Evolutionary conservation across 2,113 vertebrate genomes (phyloP).

Genomic region (Stegastes partitus): DNA sequence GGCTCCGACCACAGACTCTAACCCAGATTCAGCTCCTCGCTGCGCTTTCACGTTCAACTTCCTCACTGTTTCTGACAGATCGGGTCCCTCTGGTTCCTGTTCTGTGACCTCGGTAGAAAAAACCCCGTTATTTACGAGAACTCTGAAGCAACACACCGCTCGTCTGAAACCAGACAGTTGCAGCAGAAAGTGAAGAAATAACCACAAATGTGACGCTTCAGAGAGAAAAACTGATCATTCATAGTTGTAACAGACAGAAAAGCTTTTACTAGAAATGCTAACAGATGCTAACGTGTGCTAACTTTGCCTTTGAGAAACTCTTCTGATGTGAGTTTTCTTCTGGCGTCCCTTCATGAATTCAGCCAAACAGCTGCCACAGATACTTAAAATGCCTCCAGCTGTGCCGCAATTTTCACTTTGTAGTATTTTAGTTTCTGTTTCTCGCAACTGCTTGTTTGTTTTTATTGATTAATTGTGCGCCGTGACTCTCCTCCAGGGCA

Average conservation of each 20-base stretch:
- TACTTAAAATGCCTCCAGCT: not conserved
- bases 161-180: constrained; percentile 12
- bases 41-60: constrained; percentile 12
- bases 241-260: not conserved
- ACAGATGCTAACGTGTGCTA: not conserved
- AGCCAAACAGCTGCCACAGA: not conserved
- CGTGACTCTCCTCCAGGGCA: too few species aligned
- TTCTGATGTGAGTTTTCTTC: too few species aligned
- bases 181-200: not conserved
- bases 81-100: not conserved
- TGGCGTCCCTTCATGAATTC: too few species aligned
- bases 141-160: constrained; percentile 4
- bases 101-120: not conserved
- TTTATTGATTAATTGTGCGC: not conserved
- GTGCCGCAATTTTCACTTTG: not conserved
- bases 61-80: not conserved
- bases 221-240: not conserved
- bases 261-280: not conserved
- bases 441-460: not conserved
- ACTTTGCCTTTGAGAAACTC: not conserved
- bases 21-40: constrained; percentile 40
- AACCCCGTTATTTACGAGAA: not conserved
- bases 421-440: not conserved
- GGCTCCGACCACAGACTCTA: constrained; percentile 46
- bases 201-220: not conserved